A percentile compares a stretch with the other conserved stretches of the same genome.
phyloP scores from a whole-genome alignment of 2,888 invertebrate species.

The Ectropis crepuscularia region DNA sequence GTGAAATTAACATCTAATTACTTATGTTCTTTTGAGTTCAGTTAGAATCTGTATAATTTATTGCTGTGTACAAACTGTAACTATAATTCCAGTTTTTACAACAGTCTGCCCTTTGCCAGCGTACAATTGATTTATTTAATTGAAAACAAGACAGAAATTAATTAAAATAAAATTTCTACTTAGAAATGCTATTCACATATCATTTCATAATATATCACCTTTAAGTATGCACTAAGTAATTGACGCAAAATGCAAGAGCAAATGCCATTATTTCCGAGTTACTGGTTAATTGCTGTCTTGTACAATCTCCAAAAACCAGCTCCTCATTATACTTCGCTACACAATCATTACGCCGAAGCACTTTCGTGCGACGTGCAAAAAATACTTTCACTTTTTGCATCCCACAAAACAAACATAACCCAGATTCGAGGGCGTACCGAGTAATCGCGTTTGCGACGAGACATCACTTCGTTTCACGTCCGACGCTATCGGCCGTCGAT shows the following conservation, averaged over 20 bases:
- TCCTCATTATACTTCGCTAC: conserved; percentile 46
- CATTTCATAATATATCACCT: background rate
- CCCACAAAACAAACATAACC: conserved; percentile 74
- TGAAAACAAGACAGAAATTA: no score
- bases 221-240: background rate
- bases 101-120: no score
- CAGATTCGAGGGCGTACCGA: conserved; percentile 55
- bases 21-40: no score
- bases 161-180: no score
- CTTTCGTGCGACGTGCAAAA: conserved; percentile 73
- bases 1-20: no score
- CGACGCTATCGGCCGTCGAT: conserved; percentile 51
- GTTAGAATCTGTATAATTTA: no score
- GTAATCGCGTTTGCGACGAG: conserved; percentile 44
- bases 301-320: conserved; percentile 43
- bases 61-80: no score
- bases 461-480: conserved; percentile 47
- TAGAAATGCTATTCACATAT: background rate
- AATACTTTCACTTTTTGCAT: conserved; percentile 75
- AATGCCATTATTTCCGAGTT: no score
- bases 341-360: conserved; percentile 54
- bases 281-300: background rate
- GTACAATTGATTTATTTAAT: no score
- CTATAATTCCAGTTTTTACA: no score
- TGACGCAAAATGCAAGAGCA: background rate